Conservation (phyloP, 2,113 vertebrate species). For the Tilapia sparmanii region DNA sequence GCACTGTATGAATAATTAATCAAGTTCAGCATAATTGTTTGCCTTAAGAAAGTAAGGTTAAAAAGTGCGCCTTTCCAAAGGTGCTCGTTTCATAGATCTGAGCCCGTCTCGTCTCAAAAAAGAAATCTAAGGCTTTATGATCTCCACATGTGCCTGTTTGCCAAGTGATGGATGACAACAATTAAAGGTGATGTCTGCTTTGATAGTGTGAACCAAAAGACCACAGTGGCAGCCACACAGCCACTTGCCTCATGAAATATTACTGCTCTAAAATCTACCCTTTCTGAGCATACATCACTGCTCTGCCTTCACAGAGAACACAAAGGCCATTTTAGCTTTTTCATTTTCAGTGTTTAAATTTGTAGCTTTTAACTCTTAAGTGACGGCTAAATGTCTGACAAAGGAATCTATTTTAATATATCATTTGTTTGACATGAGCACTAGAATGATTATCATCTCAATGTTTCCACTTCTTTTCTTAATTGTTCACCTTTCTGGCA, state of each 20-base stretch:
- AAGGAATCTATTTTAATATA: not conserved
- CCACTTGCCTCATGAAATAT: slow-evolving; percentile 49
- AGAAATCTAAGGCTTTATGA: slow-evolving; percentile 44
- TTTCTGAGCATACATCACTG: slow-evolving; percentile 42
- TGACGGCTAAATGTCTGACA: not conserved
- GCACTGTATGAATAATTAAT: slow-evolving; percentile 11
- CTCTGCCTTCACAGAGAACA: not conserved
- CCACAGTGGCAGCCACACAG: slow-evolving; percentile 36
- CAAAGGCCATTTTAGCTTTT: not conserved
- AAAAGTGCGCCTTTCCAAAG: not conserved
- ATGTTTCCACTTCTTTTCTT: not conserved
- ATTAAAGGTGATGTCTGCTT: slow-evolving; percentile 64
- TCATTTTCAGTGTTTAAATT: not conserved
- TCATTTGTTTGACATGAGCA: not conserved
- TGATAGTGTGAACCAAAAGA: slow-evolving; percentile 39
- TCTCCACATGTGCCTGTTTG: slow-evolving; percentile 28
- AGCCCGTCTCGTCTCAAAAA: not conserved
- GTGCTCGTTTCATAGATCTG: not conserved
- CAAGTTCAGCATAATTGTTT: not conserved
- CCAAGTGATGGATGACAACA: slow-evolving; percentile 61
- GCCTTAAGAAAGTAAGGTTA: not conserved
- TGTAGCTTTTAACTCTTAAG: not conserved
- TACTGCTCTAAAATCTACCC: slow-evolving; percentile 38
- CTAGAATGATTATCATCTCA: not conserved
- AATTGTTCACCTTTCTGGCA: slow-evolving; percentile 10